Conservation (phyloP, 2,888 invertebrate genomes). For the Metellina segmentata region DNA sequence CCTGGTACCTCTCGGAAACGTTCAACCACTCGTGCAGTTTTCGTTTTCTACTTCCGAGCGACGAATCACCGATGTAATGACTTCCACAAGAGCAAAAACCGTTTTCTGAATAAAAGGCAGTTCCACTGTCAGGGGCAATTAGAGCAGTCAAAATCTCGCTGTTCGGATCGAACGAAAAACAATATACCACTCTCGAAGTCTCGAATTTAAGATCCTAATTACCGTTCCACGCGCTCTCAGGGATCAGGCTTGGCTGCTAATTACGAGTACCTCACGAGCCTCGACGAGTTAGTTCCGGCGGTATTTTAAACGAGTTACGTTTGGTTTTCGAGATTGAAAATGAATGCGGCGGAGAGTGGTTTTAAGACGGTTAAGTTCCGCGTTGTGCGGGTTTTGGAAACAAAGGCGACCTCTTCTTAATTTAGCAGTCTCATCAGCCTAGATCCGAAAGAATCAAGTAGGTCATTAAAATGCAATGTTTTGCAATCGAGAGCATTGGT, state of each 20-base stretch:
- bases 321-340: no score
- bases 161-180: not conserved
- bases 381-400: no score
- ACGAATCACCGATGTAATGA: not conserved
- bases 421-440: not conserved
- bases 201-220: constrained; percentile 38
- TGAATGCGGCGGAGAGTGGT: no score
- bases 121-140: constrained; percentile 11
- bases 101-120: constrained; percentile 2
- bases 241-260: constrained; percentile 3
- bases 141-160: constrained; percentile 15
- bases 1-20: no score
- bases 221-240: not conserved
- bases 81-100: not conserved
- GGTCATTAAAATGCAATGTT: not conserved
- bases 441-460: not conserved
- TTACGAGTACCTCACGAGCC: constrained; percentile 23
- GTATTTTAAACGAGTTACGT: not conserved
- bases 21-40: no score
- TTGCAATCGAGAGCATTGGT: not conserved
- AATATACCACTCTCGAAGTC: constrained; percentile 16
- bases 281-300: not conserved
- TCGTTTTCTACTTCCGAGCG: not conserved
- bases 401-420: no score
- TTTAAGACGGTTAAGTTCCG: no score